phyloP scores from a whole-genome alignment of 2,888 invertebrate species.

The Cryptocheilus praepositus region DNA sequence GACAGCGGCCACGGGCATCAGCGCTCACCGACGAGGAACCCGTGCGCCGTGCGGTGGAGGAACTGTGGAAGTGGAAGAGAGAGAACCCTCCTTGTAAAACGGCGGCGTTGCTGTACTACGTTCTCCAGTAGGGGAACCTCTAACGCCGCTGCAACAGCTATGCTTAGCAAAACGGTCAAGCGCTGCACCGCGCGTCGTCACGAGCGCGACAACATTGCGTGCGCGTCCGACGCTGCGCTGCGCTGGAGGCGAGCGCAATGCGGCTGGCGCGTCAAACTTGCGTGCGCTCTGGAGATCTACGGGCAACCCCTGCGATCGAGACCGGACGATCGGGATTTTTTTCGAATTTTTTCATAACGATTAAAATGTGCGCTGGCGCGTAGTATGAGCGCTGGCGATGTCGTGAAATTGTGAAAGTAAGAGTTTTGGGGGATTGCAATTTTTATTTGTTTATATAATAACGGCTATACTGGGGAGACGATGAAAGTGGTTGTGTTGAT shows the following conservation, averaged over 20 bases:
- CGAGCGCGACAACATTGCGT: conserved; percentile 15
- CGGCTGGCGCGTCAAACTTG: conserved; percentile 9
- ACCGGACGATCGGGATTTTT: too few relatives aligned
- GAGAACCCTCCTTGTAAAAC: conserved; percentile 59
- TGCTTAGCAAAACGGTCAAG: too few relatives aligned
- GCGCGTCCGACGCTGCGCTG: conserved; percentile 28
- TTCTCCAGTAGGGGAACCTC: conserved; percentile 65
- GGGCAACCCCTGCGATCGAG: too few relatives aligned
- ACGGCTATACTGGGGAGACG: too few relatives aligned
- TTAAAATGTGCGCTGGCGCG: too few relatives aligned
- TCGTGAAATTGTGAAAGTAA: too few relatives aligned
- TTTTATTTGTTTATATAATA: too few relatives aligned
- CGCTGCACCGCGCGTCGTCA: conserved; percentile 1
- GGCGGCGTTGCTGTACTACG: conserved; percentile 55
- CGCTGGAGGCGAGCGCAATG: conserved; percentile 5
- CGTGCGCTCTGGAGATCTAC: background rate
- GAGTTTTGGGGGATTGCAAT: too few relatives aligned
- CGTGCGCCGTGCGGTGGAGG: conserved; percentile 63
- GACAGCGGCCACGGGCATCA: conserved; percentile 73
- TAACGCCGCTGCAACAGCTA: conserved; percentile 50
- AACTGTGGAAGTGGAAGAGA: conserved; percentile 65
- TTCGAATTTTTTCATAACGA: too few relatives aligned
- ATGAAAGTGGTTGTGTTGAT: too few relatives aligned
- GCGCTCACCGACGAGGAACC: conserved; percentile 68
- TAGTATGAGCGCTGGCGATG: too few relatives aligned